phyloP scores from a whole-genome alignment of 2,797 vertebrate genomes.

The Thaleichthys pacificus region DNA sequence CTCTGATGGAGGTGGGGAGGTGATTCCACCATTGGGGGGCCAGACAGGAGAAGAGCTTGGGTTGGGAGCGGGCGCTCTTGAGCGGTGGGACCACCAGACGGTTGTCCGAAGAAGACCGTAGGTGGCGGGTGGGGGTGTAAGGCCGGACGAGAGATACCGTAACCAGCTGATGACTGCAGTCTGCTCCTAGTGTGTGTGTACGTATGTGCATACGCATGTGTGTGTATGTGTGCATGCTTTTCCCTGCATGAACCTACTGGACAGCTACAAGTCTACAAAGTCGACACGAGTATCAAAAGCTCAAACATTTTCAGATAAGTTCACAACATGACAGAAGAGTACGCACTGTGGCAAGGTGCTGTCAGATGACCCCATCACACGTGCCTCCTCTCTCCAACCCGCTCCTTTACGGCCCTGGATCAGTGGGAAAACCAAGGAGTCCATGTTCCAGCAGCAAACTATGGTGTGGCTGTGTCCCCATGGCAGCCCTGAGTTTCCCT shows the following conservation, averaged over 20 bases:
- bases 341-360: too few relatives aligned
- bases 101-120: too few relatives aligned
- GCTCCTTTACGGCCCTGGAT: not conserved
- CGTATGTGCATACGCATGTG: not conserved
- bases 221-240: not conserved
- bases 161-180: slow-evolving; percentile 8
- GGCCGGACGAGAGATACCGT: not conserved
- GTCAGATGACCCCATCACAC: too few relatives aligned
- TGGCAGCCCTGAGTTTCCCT: not conserved
- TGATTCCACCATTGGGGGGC: too few relatives aligned
- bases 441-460: not conserved
- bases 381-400: too few relatives aligned
- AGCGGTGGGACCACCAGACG: too few relatives aligned
- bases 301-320: not conserved
- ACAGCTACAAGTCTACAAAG: not conserved
- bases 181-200: not conserved
- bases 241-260: not conserved
- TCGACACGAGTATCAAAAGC: not conserved
- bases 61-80: too few relatives aligned
- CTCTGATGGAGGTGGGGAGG: too few relatives aligned
- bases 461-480: not conserved
- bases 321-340: too few relatives aligned
- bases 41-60: too few relatives aligned
- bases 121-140: too few relatives aligned
- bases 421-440: not conserved